phyloP scores from a whole-genome alignment of 2,797 vertebrate species.

The Schizopygopsis pylzovi region DNA sequence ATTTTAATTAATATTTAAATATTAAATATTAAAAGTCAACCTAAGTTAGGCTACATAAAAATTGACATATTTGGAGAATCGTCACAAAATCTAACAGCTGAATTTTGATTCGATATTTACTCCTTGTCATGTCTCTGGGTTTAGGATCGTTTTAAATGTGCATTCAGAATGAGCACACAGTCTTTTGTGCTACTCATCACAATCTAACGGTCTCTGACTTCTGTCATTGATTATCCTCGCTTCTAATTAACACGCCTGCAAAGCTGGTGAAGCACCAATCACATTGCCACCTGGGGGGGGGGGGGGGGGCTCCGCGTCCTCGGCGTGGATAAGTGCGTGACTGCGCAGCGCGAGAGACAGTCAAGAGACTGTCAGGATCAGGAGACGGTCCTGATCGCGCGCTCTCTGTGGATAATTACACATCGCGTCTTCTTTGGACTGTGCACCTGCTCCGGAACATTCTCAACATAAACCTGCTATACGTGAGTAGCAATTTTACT shows the following conservation, averaged over 20 bases:
- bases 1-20: no score
- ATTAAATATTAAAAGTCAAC: neutral
- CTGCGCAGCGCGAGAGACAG: no score
- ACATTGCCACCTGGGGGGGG: constrained; percentile 57
- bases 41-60: neutral
- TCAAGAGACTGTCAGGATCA: neutral
- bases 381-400: constrained; percentile 58
- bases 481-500: neutral
- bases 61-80: neutral
- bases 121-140: neutral
- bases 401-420: constrained; percentile 51
- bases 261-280: constrained; percentile 57
- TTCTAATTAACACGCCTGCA: constrained; percentile 59
- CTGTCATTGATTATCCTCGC: constrained; percentile 43
- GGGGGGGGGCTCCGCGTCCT: constrained; percentile 54
- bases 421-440: constrained; percentile 46
- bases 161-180: neutral
- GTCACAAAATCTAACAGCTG: neutral
- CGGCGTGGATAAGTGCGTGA: constrained; percentile 70
- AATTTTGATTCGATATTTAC: neutral
- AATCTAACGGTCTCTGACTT: constrained; percentile 28
- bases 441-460: constrained; percentile 69
- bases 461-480: neutral
- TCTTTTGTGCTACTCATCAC: neutral
- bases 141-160: neutral